Percentiles rank a stretch among this genome's conserved stretches.
Conservation (phyloP, 2,888 invertebrate genomes). For the Troilus luridus region DNA sequence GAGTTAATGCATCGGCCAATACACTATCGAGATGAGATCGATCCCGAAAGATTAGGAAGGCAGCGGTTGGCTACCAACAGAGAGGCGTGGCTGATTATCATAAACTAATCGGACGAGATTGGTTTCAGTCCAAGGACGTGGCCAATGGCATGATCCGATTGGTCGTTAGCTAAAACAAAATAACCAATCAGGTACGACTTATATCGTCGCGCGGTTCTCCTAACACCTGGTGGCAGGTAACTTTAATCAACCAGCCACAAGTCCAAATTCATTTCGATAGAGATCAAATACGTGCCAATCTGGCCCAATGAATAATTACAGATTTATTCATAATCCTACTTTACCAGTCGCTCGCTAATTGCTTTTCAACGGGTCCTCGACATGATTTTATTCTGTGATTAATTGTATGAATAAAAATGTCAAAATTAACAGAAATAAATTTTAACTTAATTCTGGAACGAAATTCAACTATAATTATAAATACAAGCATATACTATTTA, state of each 20-base stretch:
- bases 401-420: too few relatives aligned
- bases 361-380: neutral
- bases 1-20: neutral
- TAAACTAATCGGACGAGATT: conserved; percentile 21
- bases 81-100: neutral
- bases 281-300: neutral
- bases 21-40: neutral
- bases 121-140: neutral
- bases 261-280: neutral
- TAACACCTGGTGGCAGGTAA: neutral
- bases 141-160: neutral
- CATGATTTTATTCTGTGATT: too few relatives aligned
- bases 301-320: neutral
- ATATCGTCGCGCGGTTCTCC: neutral
- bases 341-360: neutral
- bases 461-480: too few relatives aligned
- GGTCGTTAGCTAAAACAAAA: neutral
- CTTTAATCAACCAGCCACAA: neutral
- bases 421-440: too few relatives aligned
- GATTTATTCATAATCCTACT: neutral
- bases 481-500: too few relatives aligned
- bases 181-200: neutral
- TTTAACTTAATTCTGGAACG: too few relatives aligned
- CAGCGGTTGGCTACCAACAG: neutral
- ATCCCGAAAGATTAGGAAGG: neutral